These are phyloP conservation scores for Apomyelois bistriatella DNA, from an alignment of 2,888 invertebrate species.

Conservation along the genomic window DNA sequence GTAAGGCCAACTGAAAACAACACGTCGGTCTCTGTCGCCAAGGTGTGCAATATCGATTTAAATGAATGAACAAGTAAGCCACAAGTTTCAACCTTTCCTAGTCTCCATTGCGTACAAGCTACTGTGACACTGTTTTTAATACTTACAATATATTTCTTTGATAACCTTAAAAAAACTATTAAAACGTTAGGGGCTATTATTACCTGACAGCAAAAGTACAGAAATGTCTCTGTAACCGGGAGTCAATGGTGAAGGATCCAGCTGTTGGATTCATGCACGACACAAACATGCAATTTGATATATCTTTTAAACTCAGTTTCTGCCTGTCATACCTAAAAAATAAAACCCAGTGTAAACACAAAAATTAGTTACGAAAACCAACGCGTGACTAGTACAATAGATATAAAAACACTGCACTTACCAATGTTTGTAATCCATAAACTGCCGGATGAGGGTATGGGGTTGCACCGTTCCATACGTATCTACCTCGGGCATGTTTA, in stretches of 20 bases:
- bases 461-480: conserved; percentile 96
- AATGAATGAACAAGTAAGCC: too few species aligned
- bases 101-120: too few species aligned
- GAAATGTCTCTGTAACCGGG: conserved; percentile 92
- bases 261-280: conserved; percentile 98
- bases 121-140: too few species aligned
- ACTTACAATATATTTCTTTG: too few species aligned
- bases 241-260: conserved; percentile 96
- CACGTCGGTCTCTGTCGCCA: too few species aligned
- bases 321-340: conserved; percentile 87
- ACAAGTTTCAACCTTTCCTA: too few species aligned
- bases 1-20: too few species aligned
- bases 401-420: conserved; percentile 38
- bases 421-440: conserved; percentile 97
- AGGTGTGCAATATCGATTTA: too few species aligned
- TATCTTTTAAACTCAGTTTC: conserved; percentile 92
- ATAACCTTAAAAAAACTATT: too few species aligned
- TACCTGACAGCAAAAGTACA: conserved; percentile 92
- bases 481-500: conserved; percentile 99
- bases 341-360: too few species aligned
- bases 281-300: conserved; percentile 95
- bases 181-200: conserved; percentile 5
- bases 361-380: too few species aligned
- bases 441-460: conserved; percentile 94
- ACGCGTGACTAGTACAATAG: too few species aligned